A percentile compares a stretch with the other conserved stretches of the same genome.
phyloP scores from a whole-genome alignment of 2,113 vertebrate species.

The Propithecus coquereli region DNA sequence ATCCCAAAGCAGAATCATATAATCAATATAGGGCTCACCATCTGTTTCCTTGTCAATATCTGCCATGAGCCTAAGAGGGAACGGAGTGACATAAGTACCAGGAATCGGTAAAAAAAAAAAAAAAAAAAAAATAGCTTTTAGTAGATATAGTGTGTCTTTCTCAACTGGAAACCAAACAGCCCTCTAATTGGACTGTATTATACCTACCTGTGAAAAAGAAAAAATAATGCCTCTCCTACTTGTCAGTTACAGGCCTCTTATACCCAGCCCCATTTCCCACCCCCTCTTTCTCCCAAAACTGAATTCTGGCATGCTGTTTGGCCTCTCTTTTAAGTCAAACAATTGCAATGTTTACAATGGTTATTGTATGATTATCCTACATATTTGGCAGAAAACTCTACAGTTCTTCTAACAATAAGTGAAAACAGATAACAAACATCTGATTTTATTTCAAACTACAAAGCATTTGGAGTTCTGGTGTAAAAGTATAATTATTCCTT shows the following conservation, averaged over 20 bases:
- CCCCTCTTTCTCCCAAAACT: neutral
- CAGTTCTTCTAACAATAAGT: neutral
- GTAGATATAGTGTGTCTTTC: neutral
- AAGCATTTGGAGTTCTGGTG: neutral
- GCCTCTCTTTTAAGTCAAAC: constrained; percentile 27
- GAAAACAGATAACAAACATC: neutral
- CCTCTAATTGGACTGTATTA: neutral
- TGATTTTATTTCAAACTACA: neutral
- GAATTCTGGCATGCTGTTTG: neutral
- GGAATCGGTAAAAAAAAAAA: no score
- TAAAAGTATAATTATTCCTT: neutral
- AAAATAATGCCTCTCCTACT: neutral
- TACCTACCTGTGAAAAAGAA: neutral
- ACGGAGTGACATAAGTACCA: no score
- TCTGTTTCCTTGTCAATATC: neutral
- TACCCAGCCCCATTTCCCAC: no score
- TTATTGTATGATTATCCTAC: neutral
- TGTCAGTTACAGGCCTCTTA: neutral
- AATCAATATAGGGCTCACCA: neutral
- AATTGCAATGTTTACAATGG: neutral
- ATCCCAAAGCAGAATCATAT: neutral
- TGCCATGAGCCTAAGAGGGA: no score
- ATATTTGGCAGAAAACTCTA: neutral
- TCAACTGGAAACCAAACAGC: neutral
- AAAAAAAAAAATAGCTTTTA: neutral